Base-by-base conservation (phyloP, 2,888 invertebrate genomes). In the Lucinisca nassula region DNA sequence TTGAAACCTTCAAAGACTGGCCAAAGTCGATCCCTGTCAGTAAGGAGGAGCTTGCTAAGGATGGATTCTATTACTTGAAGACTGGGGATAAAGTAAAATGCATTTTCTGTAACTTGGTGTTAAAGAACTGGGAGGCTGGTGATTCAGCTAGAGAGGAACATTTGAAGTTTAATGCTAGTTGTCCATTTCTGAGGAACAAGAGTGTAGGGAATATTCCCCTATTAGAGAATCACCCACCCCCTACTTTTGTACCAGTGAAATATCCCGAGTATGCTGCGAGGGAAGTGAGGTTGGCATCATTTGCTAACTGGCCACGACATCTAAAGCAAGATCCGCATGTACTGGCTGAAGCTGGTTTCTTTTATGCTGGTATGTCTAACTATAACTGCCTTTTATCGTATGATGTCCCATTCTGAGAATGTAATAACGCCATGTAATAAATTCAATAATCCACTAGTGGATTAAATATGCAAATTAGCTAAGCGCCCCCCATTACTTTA, bases 281-380 rank as follows among this genome's bases (percentile, higher is more conserved):
- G 17, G 85, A 76, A n/a, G 78, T 81, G 30, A 76, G 92, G 38
- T 72, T 77, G 55, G 87, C 83, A 17, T 75, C 92, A 0, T 88
- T 83, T 77, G 37, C 49, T 58, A 38, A 75, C 14, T 81, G 82
- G 73, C 87, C 87, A 61, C 45, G 55, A 1, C 21, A 80, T 8
- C 75, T 90, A 30, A 76, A 27, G 49, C 88, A 89, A 49, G 75
- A 51, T 75, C 78, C 84, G 0, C 70, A 88, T 40, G 73, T 82
- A 21, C 73, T 92, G 30, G 85, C 87, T 27, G 85, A 85, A 37
- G 92, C 92, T 70, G 92, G 92, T 4, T 92, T 92, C 74, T 92
- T 85, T 74, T 92, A 90, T 78, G 84, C 89, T 78, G 92, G 92
- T 92, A 79, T 10, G 74, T 45, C 3, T 8, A 8, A 45, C 8